These are phyloP conservation scores for Sisor rabdophorus DNA, from an alignment of 2,113 vertebrate species.

Conservation along the genomic window DNA sequence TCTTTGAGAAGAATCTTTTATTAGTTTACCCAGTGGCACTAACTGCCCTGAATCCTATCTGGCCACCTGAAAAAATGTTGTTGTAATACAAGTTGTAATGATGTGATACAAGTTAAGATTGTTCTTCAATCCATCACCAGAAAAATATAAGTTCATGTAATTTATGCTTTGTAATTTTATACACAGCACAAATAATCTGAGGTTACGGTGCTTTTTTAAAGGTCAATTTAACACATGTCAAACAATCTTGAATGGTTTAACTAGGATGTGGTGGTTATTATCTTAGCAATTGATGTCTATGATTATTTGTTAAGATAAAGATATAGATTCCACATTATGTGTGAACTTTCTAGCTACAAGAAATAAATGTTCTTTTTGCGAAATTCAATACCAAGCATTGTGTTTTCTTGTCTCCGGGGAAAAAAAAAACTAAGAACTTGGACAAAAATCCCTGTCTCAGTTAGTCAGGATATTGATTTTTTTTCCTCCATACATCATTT, in stretches of 20 bases:
- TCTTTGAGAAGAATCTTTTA: too few species aligned
- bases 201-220: too few species aligned
- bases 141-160: neutral
- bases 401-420: neutral
- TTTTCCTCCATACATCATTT: neutral
- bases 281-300: too few species aligned
- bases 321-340: neutral
- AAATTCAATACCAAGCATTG: neutral
- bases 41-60: neutral
- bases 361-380: neutral
- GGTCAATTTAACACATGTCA: neutral
- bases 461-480: neutral
- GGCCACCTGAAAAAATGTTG: neutral
- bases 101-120: neutral
- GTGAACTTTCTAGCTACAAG: neutral
- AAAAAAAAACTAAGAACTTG: neutral
- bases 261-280: neutral
- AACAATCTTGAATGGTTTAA: neutral
- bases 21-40: neutral
- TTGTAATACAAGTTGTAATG: neutral
- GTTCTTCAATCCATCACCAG: neutral
- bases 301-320: too few species aligned
- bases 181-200: neutral
- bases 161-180: neutral
- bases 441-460: neutral